Evolutionary conservation across 2,113 vertebrate genomes (phyloP).

Genomic region (Argyrosomus japonicus): DNA sequence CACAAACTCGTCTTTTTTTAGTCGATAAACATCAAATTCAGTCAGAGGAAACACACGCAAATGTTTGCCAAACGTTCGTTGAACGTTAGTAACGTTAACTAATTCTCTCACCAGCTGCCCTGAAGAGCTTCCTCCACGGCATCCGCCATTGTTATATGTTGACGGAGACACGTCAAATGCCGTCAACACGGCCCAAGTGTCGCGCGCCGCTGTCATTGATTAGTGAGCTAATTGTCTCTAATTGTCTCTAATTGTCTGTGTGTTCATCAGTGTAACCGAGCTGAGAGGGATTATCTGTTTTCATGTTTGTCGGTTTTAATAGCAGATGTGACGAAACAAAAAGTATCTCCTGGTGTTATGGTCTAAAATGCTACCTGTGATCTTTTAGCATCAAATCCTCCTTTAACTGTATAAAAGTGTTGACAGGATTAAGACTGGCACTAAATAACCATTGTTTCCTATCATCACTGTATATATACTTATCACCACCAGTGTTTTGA

Average conservation of each 20-base stretch:
- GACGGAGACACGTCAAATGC: conserved; percentile 80
- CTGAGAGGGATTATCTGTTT: not conserved
- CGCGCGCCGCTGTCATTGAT: conserved; percentile 14
- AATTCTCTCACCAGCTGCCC: conserved; percentile 82
- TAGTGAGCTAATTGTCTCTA: not conserved
- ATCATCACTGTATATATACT: not conserved
- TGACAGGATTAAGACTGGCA: not conserved
- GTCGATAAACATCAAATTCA: not conserved
- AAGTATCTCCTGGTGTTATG: not conserved
- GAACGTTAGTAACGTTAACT: not conserved
- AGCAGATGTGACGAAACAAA: not conserved
- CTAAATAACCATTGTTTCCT: not conserved
- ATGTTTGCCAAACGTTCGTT: not conserved
- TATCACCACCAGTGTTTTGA: not conserved
- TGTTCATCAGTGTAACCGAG: not conserved
- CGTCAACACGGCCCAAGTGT: conserved; percentile 54
- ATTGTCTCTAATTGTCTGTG: too few relatives aligned
- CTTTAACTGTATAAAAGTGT: not conserved
- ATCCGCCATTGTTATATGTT: conserved; percentile 87
- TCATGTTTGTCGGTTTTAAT: not conserved
- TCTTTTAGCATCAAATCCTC: not conserved
- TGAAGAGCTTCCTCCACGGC: conserved; percentile 80
- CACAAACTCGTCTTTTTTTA: not conserved
- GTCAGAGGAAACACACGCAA: fast-evolving
- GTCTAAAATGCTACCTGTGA: not conserved